A percentile compares a stretch with the other conserved stretches of the same genome.
These are phyloP conservation scores for Rhea americana DNA, from an alignment of 2,113 vertebrate species.

Conservation along the genomic window DNA sequence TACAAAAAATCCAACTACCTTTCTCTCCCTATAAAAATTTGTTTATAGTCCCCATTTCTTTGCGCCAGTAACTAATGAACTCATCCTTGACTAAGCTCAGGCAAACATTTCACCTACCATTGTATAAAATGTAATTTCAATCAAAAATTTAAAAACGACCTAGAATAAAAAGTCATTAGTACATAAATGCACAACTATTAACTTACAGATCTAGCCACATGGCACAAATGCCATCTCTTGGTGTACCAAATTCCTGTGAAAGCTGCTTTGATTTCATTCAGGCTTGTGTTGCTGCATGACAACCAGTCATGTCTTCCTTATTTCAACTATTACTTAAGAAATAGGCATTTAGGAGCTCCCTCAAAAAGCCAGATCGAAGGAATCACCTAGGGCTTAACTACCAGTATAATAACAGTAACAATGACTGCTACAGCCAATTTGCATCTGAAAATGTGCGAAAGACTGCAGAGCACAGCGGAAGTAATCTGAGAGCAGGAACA, in stretches of 20 bases:
- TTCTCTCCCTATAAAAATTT: neutral
- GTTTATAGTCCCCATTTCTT: slow-evolving; percentile 43
- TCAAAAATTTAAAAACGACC: slow-evolving; percentile 19
- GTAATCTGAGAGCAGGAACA: neutral
- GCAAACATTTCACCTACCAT: slow-evolving; percentile 42
- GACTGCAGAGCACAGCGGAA: neutral
- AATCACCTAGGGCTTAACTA: neutral
- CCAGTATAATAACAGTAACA: neutral
- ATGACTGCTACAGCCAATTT: neutral
- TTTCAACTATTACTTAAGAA: no score
- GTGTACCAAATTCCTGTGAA: neutral
- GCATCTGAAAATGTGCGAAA: neutral
- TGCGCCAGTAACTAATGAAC: slow-evolving; percentile 55
- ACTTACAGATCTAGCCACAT: neutral
- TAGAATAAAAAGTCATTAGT: neutral
- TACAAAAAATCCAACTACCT: slow-evolving; percentile 32
- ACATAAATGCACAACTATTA: neutral
- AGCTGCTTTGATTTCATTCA: neutral
- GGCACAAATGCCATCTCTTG: slow-evolving; percentile 1
- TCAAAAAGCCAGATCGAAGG: neutral
- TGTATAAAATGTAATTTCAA: slow-evolving; percentile 11
- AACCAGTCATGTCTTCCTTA: no score
- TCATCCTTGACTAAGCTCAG: slow-evolving; percentile 13
- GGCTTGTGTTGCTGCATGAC: no score
- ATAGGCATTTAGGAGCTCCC: no score